These are phyloP conservation scores for Laticauda laticaudata DNA, from an alignment of 2,113 vertebrate genomes.

Conservation along the genomic window DNA sequence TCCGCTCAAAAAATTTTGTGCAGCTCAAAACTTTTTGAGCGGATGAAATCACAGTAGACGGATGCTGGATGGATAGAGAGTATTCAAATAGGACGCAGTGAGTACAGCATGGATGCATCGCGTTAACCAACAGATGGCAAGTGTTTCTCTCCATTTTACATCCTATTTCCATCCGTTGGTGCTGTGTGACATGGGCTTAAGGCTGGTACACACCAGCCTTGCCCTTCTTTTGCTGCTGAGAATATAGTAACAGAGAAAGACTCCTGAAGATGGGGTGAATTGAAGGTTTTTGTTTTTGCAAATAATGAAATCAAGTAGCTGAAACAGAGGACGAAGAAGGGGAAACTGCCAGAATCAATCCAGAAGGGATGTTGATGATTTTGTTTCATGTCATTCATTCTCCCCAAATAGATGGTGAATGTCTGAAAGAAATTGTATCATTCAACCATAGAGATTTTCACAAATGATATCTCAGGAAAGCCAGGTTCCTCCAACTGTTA, in stretches of 20 bases:
- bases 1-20: too few relatives aligned
- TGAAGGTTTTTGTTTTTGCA: not conserved
- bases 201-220: not conserved
- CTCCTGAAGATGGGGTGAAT: not conserved
- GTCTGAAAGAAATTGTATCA: not conserved
- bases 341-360: not conserved
- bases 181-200: too few relatives aligned
- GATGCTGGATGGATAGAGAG: too few relatives aligned
- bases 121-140: too few relatives aligned
- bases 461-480: not conserved
- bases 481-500: not conserved
- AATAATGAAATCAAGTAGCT: not conserved
- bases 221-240: not conserved
- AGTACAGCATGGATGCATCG: too few relatives aligned
- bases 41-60: too few relatives aligned
- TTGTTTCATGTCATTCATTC: not conserved
- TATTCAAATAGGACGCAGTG: too few relatives aligned
- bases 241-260: not conserved
- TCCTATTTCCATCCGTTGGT: too few relatives aligned
- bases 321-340: not conserved
- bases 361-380: not conserved
- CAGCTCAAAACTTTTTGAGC: too few relatives aligned
- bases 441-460: not conserved
- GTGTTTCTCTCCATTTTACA: too few relatives aligned
- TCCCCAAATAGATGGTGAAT: not conserved